Evolutionary conservation across 2,797 vertebrate genomes (phyloP).

Genomic region (Tenualosa thibaudeaui): DNA sequence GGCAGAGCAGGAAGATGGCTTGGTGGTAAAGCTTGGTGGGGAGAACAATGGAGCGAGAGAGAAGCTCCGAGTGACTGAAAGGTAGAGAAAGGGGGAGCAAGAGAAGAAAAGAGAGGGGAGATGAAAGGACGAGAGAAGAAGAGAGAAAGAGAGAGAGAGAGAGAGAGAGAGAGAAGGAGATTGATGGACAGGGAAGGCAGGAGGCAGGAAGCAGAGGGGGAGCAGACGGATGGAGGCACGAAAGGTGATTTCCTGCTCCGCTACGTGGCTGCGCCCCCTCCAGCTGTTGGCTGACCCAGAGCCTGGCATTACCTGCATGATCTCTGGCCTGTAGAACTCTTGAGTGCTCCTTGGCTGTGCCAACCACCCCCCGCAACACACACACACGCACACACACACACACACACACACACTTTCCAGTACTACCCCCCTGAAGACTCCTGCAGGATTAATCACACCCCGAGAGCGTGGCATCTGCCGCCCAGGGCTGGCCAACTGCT

Average conservation of each 20-base stretch:
- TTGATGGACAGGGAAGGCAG: constrained; percentile 40
- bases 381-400: no score
- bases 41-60: not conserved
- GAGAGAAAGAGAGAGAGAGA: constrained; percentile 2
- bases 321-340: constrained; percentile 39
- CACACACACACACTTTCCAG: constrained; percentile 13
- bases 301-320: constrained; percentile 32
- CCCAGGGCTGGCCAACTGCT: constrained; percentile 70
- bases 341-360: constrained; percentile 23
- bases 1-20: not conserved
- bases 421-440: constrained; percentile 36
- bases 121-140: not conserved
- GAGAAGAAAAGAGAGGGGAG: not conserved
- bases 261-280: constrained; percentile 44
- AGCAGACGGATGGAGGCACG: constrained; percentile 35
- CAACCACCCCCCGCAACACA: not conserved
- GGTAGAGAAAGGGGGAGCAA: not conserved
- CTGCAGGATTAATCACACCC: constrained; percentile 69
- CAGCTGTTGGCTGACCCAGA: constrained; percentile 33
- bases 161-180: constrained; percentile 40
- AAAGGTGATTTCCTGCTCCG: constrained; percentile 48
- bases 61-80: not conserved
- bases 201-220: constrained; percentile 53
- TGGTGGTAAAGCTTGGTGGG: not conserved
- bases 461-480: constrained; percentile 72